A percentile compares a stretch with the other conserved stretches of the same genome.
Evolutionary conservation across 2,113 vertebrate genomes (phyloP).

Genomic region (Gobio gobio): DNA sequence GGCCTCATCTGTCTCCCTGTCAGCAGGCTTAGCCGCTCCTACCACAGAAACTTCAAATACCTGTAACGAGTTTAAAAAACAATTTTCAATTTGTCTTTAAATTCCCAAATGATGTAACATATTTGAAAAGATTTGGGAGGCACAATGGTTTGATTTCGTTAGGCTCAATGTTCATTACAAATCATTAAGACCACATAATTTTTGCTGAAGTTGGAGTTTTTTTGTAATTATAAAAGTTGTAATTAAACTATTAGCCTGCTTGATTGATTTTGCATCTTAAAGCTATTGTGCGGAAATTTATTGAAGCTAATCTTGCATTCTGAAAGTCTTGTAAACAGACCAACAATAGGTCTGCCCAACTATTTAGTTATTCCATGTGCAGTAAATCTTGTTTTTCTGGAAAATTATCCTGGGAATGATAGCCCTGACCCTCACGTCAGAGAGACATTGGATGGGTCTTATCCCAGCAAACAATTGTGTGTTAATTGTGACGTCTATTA

Average conservation of each 20-base stretch:
- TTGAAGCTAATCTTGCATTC: not conserved
- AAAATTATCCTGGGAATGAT: not conserved
- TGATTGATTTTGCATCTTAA: slow-evolving; percentile 7
- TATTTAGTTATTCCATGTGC: not conserved
- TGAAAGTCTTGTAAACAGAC: not conserved
- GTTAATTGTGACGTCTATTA: no score
- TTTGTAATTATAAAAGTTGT: not conserved
- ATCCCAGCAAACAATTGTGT: not conserved
- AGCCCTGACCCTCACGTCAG: slow-evolving; percentile 17
- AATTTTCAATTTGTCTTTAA: slow-evolving; percentile 30
- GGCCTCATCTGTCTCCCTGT: slow-evolving; percentile 15
- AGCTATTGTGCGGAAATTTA: not conserved
- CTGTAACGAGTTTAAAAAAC: slow-evolving; percentile 17
- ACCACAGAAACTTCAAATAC: slow-evolving; percentile 2
- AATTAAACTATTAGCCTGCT: slow-evolving; percentile 16
- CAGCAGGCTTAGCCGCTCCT: slow-evolving; percentile 10
- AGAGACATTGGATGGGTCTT: not conserved
- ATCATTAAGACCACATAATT: not conserved
- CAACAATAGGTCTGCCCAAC: not conserved
- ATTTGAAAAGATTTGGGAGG: slow-evolving; percentile 17
- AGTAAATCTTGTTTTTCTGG: not conserved
- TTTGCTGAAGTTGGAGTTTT: not conserved
- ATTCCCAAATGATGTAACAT: slow-evolving; percentile 9
- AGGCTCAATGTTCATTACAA: slow-evolving; percentile 8
- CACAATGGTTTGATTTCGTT: not conserved